phyloP scores from a whole-genome alignment of 2,113 vertebrate species.

The Illadopsis cleaveri region DNA sequence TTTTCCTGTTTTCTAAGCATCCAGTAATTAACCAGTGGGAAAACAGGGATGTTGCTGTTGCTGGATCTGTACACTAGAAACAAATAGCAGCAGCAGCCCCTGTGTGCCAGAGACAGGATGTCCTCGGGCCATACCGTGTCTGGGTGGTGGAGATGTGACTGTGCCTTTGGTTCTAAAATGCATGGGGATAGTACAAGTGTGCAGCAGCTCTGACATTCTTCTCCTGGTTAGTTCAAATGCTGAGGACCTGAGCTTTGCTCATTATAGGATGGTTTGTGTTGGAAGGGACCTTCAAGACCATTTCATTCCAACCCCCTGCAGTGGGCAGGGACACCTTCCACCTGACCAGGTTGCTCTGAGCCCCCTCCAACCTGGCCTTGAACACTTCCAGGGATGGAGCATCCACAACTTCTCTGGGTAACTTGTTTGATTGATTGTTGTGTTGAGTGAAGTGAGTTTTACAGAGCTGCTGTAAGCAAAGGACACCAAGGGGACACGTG shows the following conservation, averaged over 20 bases:
- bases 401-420: background rate
- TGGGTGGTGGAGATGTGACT: background rate
- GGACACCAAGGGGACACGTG: rapidly evolving
- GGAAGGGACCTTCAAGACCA: background rate
- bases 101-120: background rate
- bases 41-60: background rate
- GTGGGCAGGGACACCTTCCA: background rate
- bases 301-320: background rate
- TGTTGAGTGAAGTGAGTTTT: background rate
- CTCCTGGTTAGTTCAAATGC: background rate
- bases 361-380: background rate
- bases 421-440: background rate
- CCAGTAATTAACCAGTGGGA: background rate
- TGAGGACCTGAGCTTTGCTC: background rate
- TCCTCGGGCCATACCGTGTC: rapidly evolving
- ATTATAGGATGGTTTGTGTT: background rate
- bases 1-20: background rate
- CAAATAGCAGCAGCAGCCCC: background rate
- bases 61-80: background rate
- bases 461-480: too few species aligned
- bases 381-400: background rate
- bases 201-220: background rate
- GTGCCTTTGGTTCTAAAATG: background rate
- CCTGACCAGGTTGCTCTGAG: background rate
- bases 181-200: background rate